These are phyloP conservation scores for Falco rusticolus DNA, from an alignment of 2,797 vertebrate species.

Conservation along the genomic window DNA sequence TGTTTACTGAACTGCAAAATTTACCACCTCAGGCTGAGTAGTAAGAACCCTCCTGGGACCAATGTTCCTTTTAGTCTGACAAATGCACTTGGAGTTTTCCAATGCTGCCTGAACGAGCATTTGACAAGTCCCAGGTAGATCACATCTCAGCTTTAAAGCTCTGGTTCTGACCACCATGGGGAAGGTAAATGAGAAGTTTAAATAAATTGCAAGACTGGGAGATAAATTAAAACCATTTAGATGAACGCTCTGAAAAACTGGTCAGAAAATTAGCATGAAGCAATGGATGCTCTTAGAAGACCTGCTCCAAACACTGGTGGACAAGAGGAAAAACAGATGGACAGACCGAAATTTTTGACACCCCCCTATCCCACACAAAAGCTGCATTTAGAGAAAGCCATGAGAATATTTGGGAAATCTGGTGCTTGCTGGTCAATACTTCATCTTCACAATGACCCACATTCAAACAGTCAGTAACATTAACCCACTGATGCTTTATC, in stretches of 20 bases:
- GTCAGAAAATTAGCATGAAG: not conserved
- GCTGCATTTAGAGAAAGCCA: not conserved
- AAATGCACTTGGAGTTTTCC: not conserved
- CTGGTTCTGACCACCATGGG: not conserved
- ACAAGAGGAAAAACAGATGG: not conserved
- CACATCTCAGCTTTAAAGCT: not conserved
- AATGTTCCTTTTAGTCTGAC: constrained; percentile 5
- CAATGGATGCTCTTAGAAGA: not conserved
- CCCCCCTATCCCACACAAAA: not conserved
- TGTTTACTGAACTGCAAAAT: constrained; percentile 7
- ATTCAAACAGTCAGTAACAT: not conserved
- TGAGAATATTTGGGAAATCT: not conserved
- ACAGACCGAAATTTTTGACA: not conserved
- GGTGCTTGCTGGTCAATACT: not conserved
- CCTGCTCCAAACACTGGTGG: not conserved
- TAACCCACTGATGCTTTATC: not conserved
- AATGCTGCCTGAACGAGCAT: not conserved
- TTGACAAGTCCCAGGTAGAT: not conserved
- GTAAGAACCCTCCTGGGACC: not conserved
- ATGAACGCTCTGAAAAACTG: not conserved
- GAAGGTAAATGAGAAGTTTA: not conserved
- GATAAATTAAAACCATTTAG: not conserved
- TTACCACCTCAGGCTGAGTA: not conserved
- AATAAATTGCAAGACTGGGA: not conserved
- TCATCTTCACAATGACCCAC: not conserved